Base-by-base conservation (phyloP, 1,140 invertebrate genomes). In the Leptestheria dahalacensis region DNA sequence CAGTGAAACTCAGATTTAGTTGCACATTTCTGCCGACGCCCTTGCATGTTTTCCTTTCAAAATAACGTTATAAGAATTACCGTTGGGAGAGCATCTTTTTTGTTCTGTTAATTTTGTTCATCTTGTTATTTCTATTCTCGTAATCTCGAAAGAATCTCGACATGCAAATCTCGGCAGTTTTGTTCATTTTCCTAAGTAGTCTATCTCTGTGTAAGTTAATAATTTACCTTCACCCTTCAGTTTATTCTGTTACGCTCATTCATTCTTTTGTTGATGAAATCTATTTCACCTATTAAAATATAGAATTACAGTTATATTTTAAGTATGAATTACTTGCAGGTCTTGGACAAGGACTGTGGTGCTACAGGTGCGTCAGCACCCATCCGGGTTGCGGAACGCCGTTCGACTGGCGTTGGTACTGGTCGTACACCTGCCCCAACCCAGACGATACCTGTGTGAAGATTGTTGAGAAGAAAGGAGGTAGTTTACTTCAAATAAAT, bases 391-490 rank as follows among this genome's bases (percentile, higher is more conserved):
- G 91, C 75, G 83, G 80, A 15, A 80, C 81, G 25, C 79, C 82
- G 12, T 86, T 94, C 63, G 89, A 92, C 69, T 93, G 88, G 88
- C 79, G 80, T 49, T 86, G 81, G 69, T 80, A 85, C 60, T 81
- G 79, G 77, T 79, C 82, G n/a, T 75, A 79, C 65, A 75, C 75
- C 1, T 95, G 91, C 70, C 86, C 85, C 1, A 84, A 89, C 66
- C 73, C 77, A 61, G 79, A 90, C 72, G 90, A 94, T 70, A 83
- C 87, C 65, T 95, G 91, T 76, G 86, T 95, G 0, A 93, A 94
- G 75, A 77, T 94, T 29, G 84, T 87, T 62, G 89, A 94, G 72
- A 77, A 77, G 58, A 88, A 88, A 80, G 87, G 85, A 78, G 84
- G 88, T 90, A 74, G 61, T 28, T 6, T 21, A 21, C 6, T 48